Evolutionary conservation across 2,888 invertebrate genomes (phyloP), one percentile per base, ranked within the genome.

Genomic region (Dysmachus trigonus): DNA sequence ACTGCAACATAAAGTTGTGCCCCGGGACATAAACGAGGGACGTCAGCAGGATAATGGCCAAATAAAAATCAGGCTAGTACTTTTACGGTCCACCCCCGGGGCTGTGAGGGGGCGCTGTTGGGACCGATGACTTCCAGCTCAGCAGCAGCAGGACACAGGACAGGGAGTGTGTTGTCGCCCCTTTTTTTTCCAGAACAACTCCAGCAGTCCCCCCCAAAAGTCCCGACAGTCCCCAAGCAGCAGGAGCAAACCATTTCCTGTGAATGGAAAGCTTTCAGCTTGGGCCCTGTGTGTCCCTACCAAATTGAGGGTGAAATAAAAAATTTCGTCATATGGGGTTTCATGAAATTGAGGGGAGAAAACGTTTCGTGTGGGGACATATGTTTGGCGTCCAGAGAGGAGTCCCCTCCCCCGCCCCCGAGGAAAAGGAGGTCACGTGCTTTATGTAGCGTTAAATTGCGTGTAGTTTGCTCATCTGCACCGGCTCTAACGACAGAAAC

Each of bases 391-490:
- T 83, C 83, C 72, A 51, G 33, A 51, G 33, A 85, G 74, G 13
- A 73, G 51, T 47, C 74, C 51, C 51, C 5, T 5, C 13, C 47
- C 47, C 72, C 47, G n/a, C n/a, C 8, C 74, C 33, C 4, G 2
- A 62, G 62, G 62, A 72, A 85, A 85, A 51, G 47, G 33, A 87
- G 86, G 83, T 86, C 86, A 87, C 86, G 79, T 87, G 72, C 33
- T 79, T 77, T 87, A 86, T 86, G 87, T 84, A 87, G 86, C 87
- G 87, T 87, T 87, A 87, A 87, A 87, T 87, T 87, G 86, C 86
- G 86, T 87, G 74, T 74, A 85, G 85, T 85, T 47, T 85, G 85
- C 74, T 74, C 85, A 74, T 85, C 74, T 85, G 71, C 51, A 74
- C 51, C 41, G 38, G 38, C 13, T 81, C 81, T 81, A 81, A 81